Evolutionary conservation across 2,888 invertebrate genomes (phyloP), one percentile per base, ranked within the genome.

Genomic region (Pterobdella sp.): DNA sequence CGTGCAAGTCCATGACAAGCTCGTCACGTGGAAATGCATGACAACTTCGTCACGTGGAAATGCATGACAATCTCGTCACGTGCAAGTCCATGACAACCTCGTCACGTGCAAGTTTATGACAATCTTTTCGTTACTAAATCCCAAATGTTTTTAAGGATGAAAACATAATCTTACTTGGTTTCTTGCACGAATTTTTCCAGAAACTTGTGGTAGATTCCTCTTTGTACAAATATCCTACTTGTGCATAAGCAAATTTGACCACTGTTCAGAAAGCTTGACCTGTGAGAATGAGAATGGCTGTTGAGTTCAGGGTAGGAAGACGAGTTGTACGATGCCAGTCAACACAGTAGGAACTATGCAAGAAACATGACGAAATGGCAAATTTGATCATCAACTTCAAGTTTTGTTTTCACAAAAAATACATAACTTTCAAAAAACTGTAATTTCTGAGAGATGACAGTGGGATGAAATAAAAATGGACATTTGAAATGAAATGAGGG

Each of bases 231-330:
- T 18, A 87, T 80, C 52, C 87, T 80, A 77, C 86, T 86, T 0
- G 86, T 85, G 77, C 86, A 86, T 29, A 87, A 81, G 78, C 87
- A 87, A 18, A 87, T 84, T 79, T 87, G 86, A n/a, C 87, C 87
- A 77, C 86, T 86, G 77, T 87, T 87, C 64, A 84, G 77, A 79
- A 87, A 87, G 69, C 83, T 84, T 1, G 86, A 85, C 76, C 86
- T 85, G 76, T 72, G 79, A 74, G 69, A 68, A 22, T 7, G 60
- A 26, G 60, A 4, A 3, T 56, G 14, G 18, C n/a, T 42, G 42
- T 42, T n/a, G n/a, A n/a, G n/a, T n/a, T n/a, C n/a, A n/a, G n/a
- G n/a, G n/a, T n/a, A n/a, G n/a, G n/a, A n/a, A n/a, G n/a, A n/a
- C n/a, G n/a, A n/a, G n/a, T n/a, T n/a, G n/a, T n/a, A n/a, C n/a